These are phyloP conservation scores for Calliopsis andreniformis DNA, from an alignment of 1,140 invertebrate species.

Conservation along the genomic window DNA sequence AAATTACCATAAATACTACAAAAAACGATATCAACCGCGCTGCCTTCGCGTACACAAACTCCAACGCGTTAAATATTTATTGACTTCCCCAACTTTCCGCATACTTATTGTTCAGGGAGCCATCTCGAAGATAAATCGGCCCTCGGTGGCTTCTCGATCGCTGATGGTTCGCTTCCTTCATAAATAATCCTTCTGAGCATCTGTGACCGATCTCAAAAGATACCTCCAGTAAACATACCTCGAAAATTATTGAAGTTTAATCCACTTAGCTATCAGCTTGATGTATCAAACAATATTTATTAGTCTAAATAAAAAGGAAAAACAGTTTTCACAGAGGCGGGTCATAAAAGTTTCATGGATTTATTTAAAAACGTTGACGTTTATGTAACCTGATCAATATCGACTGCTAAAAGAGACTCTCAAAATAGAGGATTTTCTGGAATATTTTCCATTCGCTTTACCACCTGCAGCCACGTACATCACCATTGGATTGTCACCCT, in stretches of 20 bases:
- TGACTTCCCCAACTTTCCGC: conserved; percentile 23
- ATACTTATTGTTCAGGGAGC: conserved; percentile 36
- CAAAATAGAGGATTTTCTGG: no score
- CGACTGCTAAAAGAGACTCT: no score
- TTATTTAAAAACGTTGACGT: no score
- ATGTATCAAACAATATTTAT: no score
- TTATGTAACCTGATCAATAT: no score
- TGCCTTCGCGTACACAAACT: not conserved
- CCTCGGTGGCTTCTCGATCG: conserved; percentile 10
- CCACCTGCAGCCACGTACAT: not conserved
- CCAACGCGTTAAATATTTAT: conserved; percentile 54
- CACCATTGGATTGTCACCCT: not conserved
- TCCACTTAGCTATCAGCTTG: not conserved
- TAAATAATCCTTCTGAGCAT: conserved; percentile 37
- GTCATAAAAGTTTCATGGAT: no score
- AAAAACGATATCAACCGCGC: not conserved
- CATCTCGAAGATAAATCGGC: conserved; percentile 33
- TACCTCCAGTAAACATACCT: conserved; percentile 14
- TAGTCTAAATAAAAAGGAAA: no score
- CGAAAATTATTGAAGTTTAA: not conserved
- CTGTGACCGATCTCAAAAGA: not conserved
- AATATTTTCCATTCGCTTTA: no score
- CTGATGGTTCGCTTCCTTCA: not conserved
- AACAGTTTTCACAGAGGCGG: no score
- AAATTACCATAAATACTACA: not conserved